phyloP scores from a whole-genome alignment of 2,113 vertebrate species.

The Nematolebias whitei region DNA sequence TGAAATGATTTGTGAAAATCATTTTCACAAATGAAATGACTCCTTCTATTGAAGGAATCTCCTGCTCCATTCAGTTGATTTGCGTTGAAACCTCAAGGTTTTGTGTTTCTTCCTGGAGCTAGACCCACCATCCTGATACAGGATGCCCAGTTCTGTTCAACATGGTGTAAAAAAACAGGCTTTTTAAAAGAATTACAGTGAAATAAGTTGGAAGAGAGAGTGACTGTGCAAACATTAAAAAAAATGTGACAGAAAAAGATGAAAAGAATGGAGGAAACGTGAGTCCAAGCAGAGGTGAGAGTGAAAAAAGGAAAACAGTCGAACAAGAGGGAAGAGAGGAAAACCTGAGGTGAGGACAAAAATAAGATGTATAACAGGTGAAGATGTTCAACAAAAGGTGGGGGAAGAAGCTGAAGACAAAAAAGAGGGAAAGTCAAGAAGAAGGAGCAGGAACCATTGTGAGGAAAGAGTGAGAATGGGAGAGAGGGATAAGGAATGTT shows the following conservation, averaged over 20 bases:
- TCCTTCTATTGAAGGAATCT: no score
- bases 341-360: background rate
- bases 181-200: no score
- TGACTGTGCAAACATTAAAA: background rate
- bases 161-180: no score
- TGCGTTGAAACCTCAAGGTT: no score
- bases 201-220: background rate
- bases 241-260: background rate
- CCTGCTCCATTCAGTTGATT: no score
- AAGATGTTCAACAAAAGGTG: background rate
- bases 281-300: background rate
- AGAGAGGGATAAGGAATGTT: background rate
- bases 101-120: no score
- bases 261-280: background rate
- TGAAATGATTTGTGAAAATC: no score
- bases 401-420: background rate
- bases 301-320: background rate
- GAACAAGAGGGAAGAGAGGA: background rate
- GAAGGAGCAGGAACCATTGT: background rate
- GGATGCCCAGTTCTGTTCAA: no score
- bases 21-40: no score
- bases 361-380: background rate
- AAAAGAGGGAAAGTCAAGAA: background rate
- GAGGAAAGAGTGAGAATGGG: conserved; percentile 2
- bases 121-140: no score